phyloP scores from a whole-genome alignment of 1,140 invertebrate species.

The Hetaerina americana region DNA sequence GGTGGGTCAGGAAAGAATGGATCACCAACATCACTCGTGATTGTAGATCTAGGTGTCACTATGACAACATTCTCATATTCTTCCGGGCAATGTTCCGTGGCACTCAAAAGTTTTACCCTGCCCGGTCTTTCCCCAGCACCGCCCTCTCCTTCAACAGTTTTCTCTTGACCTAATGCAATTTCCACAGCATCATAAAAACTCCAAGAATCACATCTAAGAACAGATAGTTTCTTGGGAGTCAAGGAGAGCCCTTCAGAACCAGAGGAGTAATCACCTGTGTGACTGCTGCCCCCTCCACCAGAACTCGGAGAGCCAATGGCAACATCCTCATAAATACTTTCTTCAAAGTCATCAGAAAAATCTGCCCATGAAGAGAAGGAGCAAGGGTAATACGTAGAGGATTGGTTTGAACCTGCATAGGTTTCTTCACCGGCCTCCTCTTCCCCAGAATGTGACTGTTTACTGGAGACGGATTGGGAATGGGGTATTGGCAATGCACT shows the following conservation, averaged over 20 bases:
- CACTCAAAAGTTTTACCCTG: slow-evolving; percentile 22
- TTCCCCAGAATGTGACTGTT: slow-evolving; percentile 11
- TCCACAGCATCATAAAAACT: slow-evolving; percentile 35
- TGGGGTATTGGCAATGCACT: slow-evolving; percentile 24
- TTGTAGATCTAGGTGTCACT: slow-evolving; percentile 16
- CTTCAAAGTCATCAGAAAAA: slow-evolving; percentile 27
- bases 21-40: slow-evolving; percentile 19
- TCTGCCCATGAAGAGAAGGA: slow-evolving; percentile 18
- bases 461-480: slow-evolving; percentile 28
- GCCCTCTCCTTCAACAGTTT: slow-evolving; percentile 10
- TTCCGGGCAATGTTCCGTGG: slow-evolving; percentile 20
- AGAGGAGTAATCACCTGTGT: not conserved
- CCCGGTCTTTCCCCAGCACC: slow-evolving; percentile 20
- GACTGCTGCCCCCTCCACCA: slow-evolving; percentile 16
- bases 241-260: not conserved
- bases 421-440: slow-evolving; percentile 15
- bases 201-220: slow-evolving; percentile 36
- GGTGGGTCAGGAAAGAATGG: slow-evolving; percentile 17
- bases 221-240: not conserved
- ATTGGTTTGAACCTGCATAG: slow-evolving; percentile 32
- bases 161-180: not conserved
- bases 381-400: slow-evolving; percentile 25
- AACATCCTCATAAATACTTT: slow-evolving; percentile 21
- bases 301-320: slow-evolving; percentile 13
- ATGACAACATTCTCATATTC: slow-evolving; percentile 19